phyloP scores from a whole-genome alignment of 2,888 invertebrate species.

The Camptogramma bilineatum region DNA sequence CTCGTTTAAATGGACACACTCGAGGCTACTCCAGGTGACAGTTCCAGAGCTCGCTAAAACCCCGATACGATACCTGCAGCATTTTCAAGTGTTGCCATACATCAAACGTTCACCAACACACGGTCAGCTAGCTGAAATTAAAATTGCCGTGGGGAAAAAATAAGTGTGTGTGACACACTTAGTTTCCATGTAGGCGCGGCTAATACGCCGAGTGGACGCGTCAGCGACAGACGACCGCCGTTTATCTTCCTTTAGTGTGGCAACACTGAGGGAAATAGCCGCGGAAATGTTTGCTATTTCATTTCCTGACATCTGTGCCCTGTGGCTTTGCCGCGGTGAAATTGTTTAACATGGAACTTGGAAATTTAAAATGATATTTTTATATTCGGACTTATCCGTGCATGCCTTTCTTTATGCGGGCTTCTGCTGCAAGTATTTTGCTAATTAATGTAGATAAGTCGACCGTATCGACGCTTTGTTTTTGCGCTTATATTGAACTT shows the following conservation, averaged over 20 bases:
- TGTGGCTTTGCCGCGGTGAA: constrained; percentile 26
- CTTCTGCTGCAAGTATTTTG: constrained; percentile 34
- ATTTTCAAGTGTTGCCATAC: constrained; percentile 67
- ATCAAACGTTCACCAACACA: constrained; percentile 71
- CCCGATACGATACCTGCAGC: constrained; percentile 44
- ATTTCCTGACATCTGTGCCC: constrained; percentile 58
- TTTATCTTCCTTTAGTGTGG: constrained; percentile 80
- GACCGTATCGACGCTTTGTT: constrained; percentile 9
- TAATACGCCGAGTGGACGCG: constrained; percentile 82
- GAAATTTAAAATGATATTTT: constrained; percentile 32
- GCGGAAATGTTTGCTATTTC: constrained; percentile 78
- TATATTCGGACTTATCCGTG: constrained; percentile 18
- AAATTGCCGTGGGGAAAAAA: constrained; percentile 80
- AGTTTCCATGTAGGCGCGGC: constrained; percentile 76
- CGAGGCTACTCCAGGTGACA: constrained; percentile 30
- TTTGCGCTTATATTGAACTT: neutral
- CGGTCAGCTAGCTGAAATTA: constrained; percentile 81
- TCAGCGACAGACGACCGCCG: constrained; percentile 75
- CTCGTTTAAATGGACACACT: neutral
- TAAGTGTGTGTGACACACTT: constrained; percentile 81
- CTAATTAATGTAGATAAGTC: constrained; percentile 15
- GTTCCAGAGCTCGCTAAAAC: constrained; percentile 30
- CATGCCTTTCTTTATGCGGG: constrained; percentile 17
- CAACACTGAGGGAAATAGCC: constrained; percentile 75
- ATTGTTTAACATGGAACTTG: constrained; percentile 49